Conservation (phyloP, 1,140 invertebrate genomes). For the Drosophila serrata region DNA sequence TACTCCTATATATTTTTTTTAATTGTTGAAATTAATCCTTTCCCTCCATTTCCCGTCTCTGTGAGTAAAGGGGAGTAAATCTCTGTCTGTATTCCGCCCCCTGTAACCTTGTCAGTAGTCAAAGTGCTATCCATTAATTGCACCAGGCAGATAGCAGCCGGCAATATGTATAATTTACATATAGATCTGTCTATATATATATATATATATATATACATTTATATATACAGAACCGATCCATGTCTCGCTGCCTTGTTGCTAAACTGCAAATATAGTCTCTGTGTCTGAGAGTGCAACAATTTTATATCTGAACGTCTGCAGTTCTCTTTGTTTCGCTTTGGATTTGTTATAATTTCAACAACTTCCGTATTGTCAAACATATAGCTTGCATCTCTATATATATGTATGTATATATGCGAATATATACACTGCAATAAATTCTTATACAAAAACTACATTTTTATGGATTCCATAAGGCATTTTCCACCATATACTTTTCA, state of each 20-base stretch:
- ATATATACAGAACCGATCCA: constrained; percentile 48
- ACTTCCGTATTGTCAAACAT: constrained; percentile 82
- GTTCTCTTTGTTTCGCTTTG: constrained; percentile 77
- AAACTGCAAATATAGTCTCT: constrained; percentile 52
- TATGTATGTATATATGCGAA: constrained; percentile 12
- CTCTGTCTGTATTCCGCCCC: constrained; percentile 17
- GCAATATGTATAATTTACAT: constrained; percentile 24
- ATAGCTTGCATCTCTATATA: constrained; percentile 35
- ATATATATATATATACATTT: constrained; percentile 32
- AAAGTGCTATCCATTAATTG: constrained; percentile 75
- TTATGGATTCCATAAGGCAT: constrained; percentile 23
- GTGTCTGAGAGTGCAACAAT: constrained; percentile 38
- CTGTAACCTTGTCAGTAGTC: constrained; percentile 58
- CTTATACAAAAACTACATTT: constrained; percentile 30
- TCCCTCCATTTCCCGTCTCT: constrained; percentile 10
- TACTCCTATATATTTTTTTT: neutral
- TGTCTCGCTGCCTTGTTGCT: constrained; percentile 66
- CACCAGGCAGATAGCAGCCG: constrained; percentile 53
- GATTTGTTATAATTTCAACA: constrained; percentile 80
- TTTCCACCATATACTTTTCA: constrained; percentile 24
- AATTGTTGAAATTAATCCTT: constrained; percentile 1
- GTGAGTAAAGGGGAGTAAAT: constrained; percentile 21
- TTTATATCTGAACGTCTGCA: constrained; percentile 66
- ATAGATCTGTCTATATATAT: constrained; percentile 30
- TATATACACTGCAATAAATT: constrained; percentile 61